These are phyloP conservation scores for Coracias cyanogaster DNA, from an alignment of 2,797 vertebrate species.

Conservation along the genomic window DNA sequence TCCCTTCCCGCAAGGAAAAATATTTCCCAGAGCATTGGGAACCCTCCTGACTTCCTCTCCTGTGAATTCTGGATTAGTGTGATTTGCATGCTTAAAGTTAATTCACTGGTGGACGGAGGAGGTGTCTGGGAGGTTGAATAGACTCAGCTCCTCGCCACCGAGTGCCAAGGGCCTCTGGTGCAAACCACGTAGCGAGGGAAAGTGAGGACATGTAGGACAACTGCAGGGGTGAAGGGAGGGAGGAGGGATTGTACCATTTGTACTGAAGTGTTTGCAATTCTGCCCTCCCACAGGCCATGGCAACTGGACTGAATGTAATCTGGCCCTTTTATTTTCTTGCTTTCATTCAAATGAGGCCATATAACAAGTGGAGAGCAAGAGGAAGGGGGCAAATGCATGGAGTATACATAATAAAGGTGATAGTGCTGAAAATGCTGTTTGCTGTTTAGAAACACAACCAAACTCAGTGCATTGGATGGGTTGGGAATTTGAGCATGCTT, in stretches of 20 bases:
- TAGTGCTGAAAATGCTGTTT: not conserved
- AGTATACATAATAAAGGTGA: conserved; percentile 25
- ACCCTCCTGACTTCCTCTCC: conserved; percentile 61
- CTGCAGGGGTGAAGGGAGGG: conserved; percentile 48
- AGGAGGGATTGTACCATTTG: conserved; percentile 53
- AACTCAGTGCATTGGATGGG: not conserved
- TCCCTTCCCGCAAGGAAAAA: conserved; percentile 21
- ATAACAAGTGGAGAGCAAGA: conserved; percentile 20
- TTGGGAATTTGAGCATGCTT: not conserved
- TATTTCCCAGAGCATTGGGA: conserved; percentile 54
- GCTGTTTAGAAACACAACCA: not conserved
- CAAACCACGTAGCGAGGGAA: not conserved
- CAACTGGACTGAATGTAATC: conserved; percentile 61
- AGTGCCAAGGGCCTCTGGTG: conserved; percentile 48
- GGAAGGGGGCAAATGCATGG: not conserved
- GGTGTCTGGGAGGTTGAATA: conserved; percentile 65
- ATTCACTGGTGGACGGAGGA: conserved; percentile 44
- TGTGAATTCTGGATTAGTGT: conserved; percentile 59
- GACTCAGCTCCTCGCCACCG: not conserved
- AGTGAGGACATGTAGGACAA: conserved; percentile 63
- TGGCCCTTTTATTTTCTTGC: conserved; percentile 57
- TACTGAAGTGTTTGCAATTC: conserved; percentile 47
- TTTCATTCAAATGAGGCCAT: conserved; percentile 51
- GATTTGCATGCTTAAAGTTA: conserved; percentile 68
- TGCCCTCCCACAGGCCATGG: conserved; percentile 52